Evolutionary conservation across 2,113 vertebrate genomes (phyloP).

Genomic region (Antigone vipio): DNA sequence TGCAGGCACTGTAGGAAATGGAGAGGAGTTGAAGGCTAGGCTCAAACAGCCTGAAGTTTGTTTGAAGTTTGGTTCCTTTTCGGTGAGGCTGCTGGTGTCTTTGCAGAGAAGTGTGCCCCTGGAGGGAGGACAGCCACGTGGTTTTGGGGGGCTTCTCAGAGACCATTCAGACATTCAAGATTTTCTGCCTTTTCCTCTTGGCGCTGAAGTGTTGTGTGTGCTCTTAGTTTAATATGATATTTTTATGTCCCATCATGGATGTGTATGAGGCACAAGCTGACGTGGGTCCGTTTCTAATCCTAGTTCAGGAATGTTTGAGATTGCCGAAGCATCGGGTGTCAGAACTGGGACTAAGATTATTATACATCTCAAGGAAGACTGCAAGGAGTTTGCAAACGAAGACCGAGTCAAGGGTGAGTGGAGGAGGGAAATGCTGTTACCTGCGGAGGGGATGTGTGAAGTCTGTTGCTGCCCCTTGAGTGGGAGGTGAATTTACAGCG

Average conservation of each 20-base stretch:
- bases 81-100: not conserved
- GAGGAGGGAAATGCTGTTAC: not conserved
- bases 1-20: not conserved
- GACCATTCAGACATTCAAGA: not conserved
- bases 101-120: not conserved
- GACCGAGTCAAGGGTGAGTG: constrained; percentile 88
- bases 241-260: not conserved
- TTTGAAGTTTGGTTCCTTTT: not conserved
- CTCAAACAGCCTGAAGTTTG: not conserved
- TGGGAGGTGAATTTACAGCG: not conserved
- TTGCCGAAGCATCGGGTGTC: constrained; percentile 90
- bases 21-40: not conserved
- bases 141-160: not conserved
- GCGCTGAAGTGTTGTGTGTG: not conserved
- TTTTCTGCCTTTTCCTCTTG: not conserved
- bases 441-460: not conserved
- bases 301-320: constrained; percentile 91
- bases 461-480: not conserved
- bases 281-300: not conserved
- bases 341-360: constrained; percentile 92
- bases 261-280: not conserved
- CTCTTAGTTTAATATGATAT: not conserved
- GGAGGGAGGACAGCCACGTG: not conserved
- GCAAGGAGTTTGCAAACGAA: constrained; percentile 90
- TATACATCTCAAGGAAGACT: constrained; percentile 90